Base-by-base conservation (phyloP, 2,797 vertebrate species). In the Dicrostonyx torquatus region DNA sequence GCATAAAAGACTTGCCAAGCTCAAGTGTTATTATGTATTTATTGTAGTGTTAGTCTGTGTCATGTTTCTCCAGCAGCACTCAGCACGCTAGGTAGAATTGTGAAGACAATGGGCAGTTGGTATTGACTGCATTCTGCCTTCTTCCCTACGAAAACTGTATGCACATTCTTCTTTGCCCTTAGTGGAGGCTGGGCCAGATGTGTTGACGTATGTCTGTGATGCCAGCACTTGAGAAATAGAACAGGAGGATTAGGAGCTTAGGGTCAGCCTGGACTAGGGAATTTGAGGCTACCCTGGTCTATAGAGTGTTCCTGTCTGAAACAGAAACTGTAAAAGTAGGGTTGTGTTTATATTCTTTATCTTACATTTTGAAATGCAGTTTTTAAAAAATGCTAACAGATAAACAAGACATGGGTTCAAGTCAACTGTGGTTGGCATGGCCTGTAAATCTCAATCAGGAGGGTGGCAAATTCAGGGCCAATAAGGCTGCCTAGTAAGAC, bases 311-410 rank as follows among this genome's bases (percentile, higher is more conserved):
- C n/a, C 78, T 60, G 6, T n/a, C 50, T 37, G 6, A 60, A 60
- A 80, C 68, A 80, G n/a, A 55, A 79, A 70, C 14, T 87, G 10
- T 78, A 40, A 92, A 26, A 8, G 78, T 84, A 60, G 13, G 48
- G 62, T 91, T 58, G 62, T 29, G 34, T 64, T 37, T 68, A 40
- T 55, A 85, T 78, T 92, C 17, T 11, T 82, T 88, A 20, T 1
- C 70, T 34, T 64, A 24, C 64, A 48, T 73, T 78, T 79, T 95
- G 14, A 89, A 95, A 66, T 91, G 29, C 34, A 45, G 12, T 80
- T 37, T 20, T 37, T 20, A 24, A 45, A 6, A 93, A 93, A 91
- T 53, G 18, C 66, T 12, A 50, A 6, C 48, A 82, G 43, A 55
- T 29, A 87, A 34, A 72, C 34, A 80, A 87, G 40, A 68, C 68